Evolutionary conservation across 2,113 vertebrate genomes (phyloP).

Genomic region (Picathartes gymnocephalus): DNA sequence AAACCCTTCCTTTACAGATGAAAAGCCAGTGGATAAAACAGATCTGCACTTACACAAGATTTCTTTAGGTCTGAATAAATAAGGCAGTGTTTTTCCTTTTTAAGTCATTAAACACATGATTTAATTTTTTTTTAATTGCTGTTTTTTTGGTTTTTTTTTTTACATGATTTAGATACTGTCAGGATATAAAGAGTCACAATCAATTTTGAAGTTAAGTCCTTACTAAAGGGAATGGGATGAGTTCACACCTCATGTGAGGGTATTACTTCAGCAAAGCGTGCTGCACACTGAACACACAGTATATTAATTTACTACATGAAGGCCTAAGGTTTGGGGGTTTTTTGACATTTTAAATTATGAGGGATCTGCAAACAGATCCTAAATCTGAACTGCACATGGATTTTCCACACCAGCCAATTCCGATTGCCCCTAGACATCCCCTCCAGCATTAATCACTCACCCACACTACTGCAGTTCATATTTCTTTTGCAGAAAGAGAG

Average conservation of each 20-base stretch:
- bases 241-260: constrained; percentile 24
- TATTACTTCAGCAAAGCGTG: constrained; percentile 36
- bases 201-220: constrained; percentile 2
- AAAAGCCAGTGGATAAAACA: not conserved
- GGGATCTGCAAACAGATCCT: constrained; percentile 28
- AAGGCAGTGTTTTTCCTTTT: not conserved
- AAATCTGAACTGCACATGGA: constrained; percentile 17
- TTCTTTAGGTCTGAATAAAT: not conserved
- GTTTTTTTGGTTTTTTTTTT: too few species aligned
- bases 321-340: not conserved
- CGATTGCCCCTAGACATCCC: constrained; percentile 14
- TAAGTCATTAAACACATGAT: not conserved
- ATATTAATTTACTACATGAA: constrained; percentile 32
- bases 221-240: constrained; percentile 11
- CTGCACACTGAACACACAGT: not conserved
- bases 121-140: not conserved
- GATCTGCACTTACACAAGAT: not conserved
- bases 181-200: not conserved
- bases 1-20: not conserved
- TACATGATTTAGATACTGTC: not conserved
- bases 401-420: constrained; percentile 40
- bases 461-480: constrained; percentile 30
- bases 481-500: constrained; percentile 55
- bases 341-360: constrained; percentile 59
- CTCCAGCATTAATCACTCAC: constrained; percentile 15